A percentile compares a stretch with the other conserved stretches of the same genome.
Evolutionary conservation across 1,140 invertebrate species (phyloP).

Genomic region (Nasonia giraulti): DNA sequence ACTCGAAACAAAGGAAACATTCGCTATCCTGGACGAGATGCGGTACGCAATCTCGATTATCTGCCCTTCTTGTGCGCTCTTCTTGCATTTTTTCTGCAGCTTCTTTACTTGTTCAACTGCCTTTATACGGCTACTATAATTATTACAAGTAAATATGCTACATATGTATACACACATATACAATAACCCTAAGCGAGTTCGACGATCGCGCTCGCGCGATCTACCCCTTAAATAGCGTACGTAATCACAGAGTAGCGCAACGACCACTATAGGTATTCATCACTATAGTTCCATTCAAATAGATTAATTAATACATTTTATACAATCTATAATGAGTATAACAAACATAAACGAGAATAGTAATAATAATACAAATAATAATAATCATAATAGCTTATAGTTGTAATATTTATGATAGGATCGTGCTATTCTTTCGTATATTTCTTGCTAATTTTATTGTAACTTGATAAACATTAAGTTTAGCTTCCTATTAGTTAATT

Average conservation of each 20-base stretch:
- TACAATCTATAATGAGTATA: conserved; percentile 28
- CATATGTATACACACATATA: neutral
- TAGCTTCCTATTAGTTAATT: conserved; percentile 8
- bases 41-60: too few relatives aligned
- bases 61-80: too few relatives aligned
- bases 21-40: too few relatives aligned
- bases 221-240: conserved; percentile 56
- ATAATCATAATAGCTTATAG: neutral
- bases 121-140: too few relatives aligned
- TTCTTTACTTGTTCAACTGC: too few relatives aligned
- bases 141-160: neutral
- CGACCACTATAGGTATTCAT: conserved; percentile 60
- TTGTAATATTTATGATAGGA: neutral
- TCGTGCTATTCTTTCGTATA: conserved; percentile 24
- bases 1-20: neutral
- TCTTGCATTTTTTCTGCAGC: too few relatives aligned
- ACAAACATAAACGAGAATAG: conserved; percentile 9
- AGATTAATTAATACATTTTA: conserved; percentile 21
- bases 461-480: conserved; percentile 2
- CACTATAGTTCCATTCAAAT: conserved; percentile 50
- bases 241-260: conserved; percentile 67
- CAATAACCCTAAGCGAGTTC: conserved; percentile 35
- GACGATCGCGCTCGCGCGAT: conserved; percentile 47
- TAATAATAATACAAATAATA: conserved; percentile 16
- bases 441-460: conserved; percentile 2